Evolutionary conservation across 2,888 invertebrate species (phyloP), one percentile per base, ranked within the genome.

Genomic region (Drosophila antonietae): DNA sequence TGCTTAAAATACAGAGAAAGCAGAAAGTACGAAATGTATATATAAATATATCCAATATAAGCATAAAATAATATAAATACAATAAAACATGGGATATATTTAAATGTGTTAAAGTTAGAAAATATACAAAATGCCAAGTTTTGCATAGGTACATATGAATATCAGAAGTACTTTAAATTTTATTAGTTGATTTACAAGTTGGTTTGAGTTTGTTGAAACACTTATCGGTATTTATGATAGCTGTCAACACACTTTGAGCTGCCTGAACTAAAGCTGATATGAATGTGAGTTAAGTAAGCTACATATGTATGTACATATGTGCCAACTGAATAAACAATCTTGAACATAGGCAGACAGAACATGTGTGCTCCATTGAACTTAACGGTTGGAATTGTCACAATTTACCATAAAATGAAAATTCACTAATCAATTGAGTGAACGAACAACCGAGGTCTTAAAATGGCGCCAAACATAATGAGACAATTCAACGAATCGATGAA

Each of bases 401-500:
- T 41, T 62, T 20, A 51, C 67, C 67, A 67, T 58, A 71, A 49
- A 56, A 20, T 65, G 47, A 33, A 65, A 64, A 71, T 55, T 41
- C 18, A 43, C 46, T 44, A 47, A 28, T 6, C 53, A 52, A 65
- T 55, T 41, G 47, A 62, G 55, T 67, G 67, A 61, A 72, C 44
- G 67, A 61, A 72, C 39, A 49, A 46, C 33, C 20, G 52, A 52
- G 53, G 56, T n/a, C 64, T 74, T 59, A 41, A 64, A 70, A 74
- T 66, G 37, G 41, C 64, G 44, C 20, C 41, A 55, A 69, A 57
- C 60, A 66, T 63, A 66, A 72, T 68, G 41, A 62, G 67, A 64
- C 72, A 49, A 53, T 49, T 49, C 65, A 60, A 49, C 68, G 68
- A 55, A 47, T 51, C 59, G 57, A 64, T 75, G 80, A 68, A 80